phyloP scores from a whole-genome alignment of 1,140 invertebrate genomes.

The Chelonus insularis region DNA sequence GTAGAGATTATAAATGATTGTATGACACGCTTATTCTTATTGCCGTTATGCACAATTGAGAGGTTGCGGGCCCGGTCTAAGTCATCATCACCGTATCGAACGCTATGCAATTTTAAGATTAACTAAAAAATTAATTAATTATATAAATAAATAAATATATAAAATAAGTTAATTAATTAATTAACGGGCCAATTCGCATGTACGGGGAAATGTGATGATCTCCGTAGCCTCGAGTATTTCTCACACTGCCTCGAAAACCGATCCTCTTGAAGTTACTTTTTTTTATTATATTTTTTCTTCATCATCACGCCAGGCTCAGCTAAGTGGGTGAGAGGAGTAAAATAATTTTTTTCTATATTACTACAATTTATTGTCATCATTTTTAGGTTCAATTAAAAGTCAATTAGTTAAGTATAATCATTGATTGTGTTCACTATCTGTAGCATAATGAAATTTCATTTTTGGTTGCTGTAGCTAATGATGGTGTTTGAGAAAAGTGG shows the following conservation, averaged over 20 bases:
- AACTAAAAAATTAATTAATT: background rate
- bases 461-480: too few species aligned
- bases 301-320: too few species aligned
- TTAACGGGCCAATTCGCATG: slow-evolving; percentile 24
- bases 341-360: too few species aligned
- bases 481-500: background rate
- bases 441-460: too few species aligned
- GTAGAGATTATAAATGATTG: background rate
- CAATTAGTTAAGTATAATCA: too few species aligned
- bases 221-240: slow-evolving; percentile 22
- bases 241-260: slow-evolving; percentile 25
- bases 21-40: slow-evolving; percentile 4
- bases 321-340: too few species aligned
- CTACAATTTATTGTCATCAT: too few species aligned
- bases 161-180: slow-evolving; percentile 10
- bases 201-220: background rate
- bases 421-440: too few species aligned
- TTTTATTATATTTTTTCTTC: background rate
- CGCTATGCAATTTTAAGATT: slow-evolving; percentile 3
- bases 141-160: slow-evolving; percentile 11
- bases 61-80: background rate
- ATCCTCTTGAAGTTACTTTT: background rate
- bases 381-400: too few species aligned
- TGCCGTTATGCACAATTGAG: slow-evolving; percentile 2
- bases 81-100: slow-evolving; percentile 10